phyloP scores from a whole-genome alignment of 1,140 invertebrate species.

The Eueides isabella region DNA sequence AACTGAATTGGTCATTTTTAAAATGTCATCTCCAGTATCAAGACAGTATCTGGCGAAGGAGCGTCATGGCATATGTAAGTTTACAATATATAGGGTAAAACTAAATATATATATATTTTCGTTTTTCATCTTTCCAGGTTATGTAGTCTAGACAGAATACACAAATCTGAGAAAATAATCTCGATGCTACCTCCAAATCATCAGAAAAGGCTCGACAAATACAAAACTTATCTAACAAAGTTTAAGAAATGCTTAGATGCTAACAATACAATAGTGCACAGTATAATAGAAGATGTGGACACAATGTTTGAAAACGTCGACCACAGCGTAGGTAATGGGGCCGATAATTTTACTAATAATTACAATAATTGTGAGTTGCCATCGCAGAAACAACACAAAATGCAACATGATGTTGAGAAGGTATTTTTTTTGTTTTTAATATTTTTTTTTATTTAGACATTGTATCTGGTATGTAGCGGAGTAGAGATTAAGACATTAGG shows the following conservation, averaged over 20 bases:
- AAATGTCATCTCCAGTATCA: too few relatives aligned
- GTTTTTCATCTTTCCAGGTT: conserved; percentile 46
- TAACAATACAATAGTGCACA: conserved; percentile 92
- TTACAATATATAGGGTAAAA: too few relatives aligned
- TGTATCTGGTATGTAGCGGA: too few relatives aligned
- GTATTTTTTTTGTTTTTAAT: conserved; percentile 34
- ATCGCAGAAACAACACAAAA: conserved; percentile 70
- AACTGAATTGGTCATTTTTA: too few relatives aligned
- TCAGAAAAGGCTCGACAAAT: conserved; percentile 89
- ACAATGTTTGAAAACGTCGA: conserved; percentile 88
- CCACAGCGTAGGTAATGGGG: conserved; percentile 61
- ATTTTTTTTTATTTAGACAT: too few relatives aligned
- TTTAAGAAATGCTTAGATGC: conserved; percentile 91
- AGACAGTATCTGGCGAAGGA: too few relatives aligned
- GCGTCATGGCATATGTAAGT: too few relatives aligned
- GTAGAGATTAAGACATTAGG: too few relatives aligned
- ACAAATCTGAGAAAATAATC: conserved; percentile 89
- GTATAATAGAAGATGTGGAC: conserved; percentile 91
- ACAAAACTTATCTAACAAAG: conserved; percentile 88
- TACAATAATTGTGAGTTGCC: conserved; percentile 71
- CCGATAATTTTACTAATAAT: conserved; percentile 66
- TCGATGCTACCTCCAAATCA: conserved; percentile 89
- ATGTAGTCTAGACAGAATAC: conserved; percentile 86
- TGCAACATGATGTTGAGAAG: conserved; percentile 78
- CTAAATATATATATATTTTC: too few relatives aligned